Evolutionary conservation across 2,888 invertebrate species (phyloP).

Genomic region (Tipula vernalis): DNA sequence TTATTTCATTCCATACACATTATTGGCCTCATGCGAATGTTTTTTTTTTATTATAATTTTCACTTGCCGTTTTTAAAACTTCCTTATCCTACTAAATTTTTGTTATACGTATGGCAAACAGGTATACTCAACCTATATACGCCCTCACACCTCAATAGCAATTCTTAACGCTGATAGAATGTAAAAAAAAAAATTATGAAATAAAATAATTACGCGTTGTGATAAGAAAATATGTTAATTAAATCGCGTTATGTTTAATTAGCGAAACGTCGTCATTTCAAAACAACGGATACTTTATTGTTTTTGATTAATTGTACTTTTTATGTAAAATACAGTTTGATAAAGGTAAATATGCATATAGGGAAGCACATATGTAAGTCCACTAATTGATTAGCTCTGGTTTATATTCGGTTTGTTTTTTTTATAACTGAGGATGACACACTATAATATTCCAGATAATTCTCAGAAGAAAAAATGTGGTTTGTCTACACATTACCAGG

Average conservation of each 20-base stretch:
- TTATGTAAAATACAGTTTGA: no score
- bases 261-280: background rate
- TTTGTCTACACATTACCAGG: no score
- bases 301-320: background rate
- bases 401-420: background rate
- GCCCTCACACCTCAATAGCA: background rate
- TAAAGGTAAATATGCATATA: no score
- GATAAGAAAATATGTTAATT: background rate
- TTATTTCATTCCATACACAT: background rate
- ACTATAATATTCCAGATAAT: no score
- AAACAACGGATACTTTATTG: background rate
- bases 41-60: background rate
- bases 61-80: background rate
- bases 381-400: no score
- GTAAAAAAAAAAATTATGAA: no score
- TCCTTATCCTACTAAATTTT: background rate
- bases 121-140: background rate
- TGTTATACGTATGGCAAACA: background rate
- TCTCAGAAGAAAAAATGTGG: no score
- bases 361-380: no score
- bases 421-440: no score
- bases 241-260: background rate
- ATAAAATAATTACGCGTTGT: background rate
- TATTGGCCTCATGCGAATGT: background rate
- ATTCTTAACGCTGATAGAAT: background rate